phyloP scores from a whole-genome alignment of 2,888 invertebrate genomes.

The Willowsia nigromaculata region DNA sequence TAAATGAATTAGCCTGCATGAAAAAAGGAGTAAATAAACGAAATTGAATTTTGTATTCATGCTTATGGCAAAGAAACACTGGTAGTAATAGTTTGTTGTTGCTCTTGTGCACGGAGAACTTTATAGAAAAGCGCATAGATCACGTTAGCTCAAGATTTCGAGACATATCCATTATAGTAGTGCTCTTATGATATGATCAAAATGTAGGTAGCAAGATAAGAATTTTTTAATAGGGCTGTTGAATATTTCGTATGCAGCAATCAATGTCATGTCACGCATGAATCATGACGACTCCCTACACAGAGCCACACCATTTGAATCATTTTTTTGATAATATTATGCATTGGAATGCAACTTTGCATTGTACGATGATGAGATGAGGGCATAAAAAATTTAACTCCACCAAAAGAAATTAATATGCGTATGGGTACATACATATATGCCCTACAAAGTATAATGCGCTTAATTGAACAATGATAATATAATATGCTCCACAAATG shows the following conservation, averaged over 20 bases:
- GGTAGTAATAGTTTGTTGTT: background rate
- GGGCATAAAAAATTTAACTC: slow-evolving; percentile 1
- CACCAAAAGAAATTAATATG: too few species aligned
- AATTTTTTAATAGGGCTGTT: slow-evolving; percentile 56
- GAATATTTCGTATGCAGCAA: slow-evolving; percentile 47
- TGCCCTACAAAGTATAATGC: background rate
- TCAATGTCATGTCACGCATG: slow-evolving; percentile 68
- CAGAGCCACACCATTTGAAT: slow-evolving; percentile 49
- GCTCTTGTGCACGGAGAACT: background rate
- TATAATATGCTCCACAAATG: background rate
- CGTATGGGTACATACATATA: too few species aligned
- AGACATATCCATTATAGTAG: background rate
- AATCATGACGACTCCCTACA: slow-evolving; percentile 67
- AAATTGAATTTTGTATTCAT: slow-evolving; percentile 15
- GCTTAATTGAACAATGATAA: slow-evolving; percentile 30
- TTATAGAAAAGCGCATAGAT: slow-evolving; percentile 22
- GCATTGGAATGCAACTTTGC: slow-evolving; percentile 3
- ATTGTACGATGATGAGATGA: background rate
- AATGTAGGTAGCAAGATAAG: slow-evolving; percentile 24
- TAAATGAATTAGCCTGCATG: too few species aligned
- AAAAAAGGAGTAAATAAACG: slow-evolving; percentile 22
- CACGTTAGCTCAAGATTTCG: background rate
- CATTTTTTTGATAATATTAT: slow-evolving; percentile 1
- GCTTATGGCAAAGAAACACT: background rate
- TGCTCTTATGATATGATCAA: slow-evolving; percentile 45